Percentiles rank a stretch among this genome's conserved stretches.
These are phyloP conservation scores for Corythornis vintsioides DNA, from an alignment of 2,113 vertebrate species.

Conservation along the genomic window DNA sequence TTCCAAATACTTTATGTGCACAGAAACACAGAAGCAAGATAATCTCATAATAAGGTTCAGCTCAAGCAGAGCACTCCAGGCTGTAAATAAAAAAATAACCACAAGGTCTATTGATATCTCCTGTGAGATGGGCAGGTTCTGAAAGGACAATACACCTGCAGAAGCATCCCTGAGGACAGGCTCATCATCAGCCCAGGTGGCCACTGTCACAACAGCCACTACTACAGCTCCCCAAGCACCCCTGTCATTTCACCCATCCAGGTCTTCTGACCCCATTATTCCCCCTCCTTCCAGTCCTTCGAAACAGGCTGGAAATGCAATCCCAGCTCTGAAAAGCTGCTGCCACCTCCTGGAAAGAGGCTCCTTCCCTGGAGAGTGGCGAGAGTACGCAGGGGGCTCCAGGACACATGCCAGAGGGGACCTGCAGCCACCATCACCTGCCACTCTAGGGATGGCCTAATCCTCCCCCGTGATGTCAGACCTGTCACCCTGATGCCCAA, in stretches of 20 bases:
- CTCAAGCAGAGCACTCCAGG: background rate
- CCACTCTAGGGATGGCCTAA: background rate
- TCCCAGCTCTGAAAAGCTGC: constrained; percentile 49
- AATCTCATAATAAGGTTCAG: background rate
- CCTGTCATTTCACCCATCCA: background rate
- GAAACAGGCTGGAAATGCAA: background rate
- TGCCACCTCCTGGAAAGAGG: constrained; percentile 68
- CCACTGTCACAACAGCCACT: accelerated
- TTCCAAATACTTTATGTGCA: background rate
- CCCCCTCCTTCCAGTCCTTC: background rate
- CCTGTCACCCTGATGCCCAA: background rate
- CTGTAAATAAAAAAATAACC: background rate
- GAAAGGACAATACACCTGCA: background rate
- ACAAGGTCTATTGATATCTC: background rate
- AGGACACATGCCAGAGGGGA: background rate
- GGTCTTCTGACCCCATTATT: background rate
- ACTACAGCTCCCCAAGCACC: background rate
- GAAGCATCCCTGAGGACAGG: background rate
- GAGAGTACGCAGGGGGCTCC: accelerated
- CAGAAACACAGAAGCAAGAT: background rate
- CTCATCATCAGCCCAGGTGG: background rate
- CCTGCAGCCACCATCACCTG: background rate
- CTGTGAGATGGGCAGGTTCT: background rate
- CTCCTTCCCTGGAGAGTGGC: background rate
- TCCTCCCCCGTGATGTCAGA: background rate